Base-by-base conservation (phyloP, 1,140 invertebrate genomes). In the Pygmarrhopalites habei region DNA sequence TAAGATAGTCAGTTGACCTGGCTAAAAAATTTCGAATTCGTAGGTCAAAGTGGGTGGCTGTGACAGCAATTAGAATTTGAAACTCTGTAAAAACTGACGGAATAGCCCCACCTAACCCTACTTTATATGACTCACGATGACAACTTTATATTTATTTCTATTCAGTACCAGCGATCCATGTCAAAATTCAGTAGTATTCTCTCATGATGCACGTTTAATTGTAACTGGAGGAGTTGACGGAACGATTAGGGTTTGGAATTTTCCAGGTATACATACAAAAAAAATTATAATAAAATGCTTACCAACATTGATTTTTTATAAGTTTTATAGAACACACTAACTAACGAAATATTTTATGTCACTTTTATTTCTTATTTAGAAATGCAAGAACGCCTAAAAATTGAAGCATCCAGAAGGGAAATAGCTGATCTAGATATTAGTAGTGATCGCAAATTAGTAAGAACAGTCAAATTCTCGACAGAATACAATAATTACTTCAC, bases 341-440 rank as follows among this genome's bases (percentile, higher is more conserved):
- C n/a, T n/a, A n/a, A n/a, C n/a, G n/a, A n/a, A n/a, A n/a, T n/a
- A n/a, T n/a, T n/a, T n/a, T n/a, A n/a, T n/a, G n/a, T n/a, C n/a
- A n/a, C n/a, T n/a, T n/a, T n/a, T n/a, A n/a, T n/a, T n/a, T n/a
- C n/a, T n/a, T n/a, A n/a, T n/a, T n/a, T n/a, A n/a, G 82, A 85
- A 68, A 79, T 93, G 73, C 79, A 82, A 44, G 80, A 85, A 72
- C 67, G 83, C 21, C 79, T 81, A 69, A 84, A 87, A 65, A 77
- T 95, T 23, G 76, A 83, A 66, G 85, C 82, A 29, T 89, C 92
- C 72, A 81, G 76, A 30, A 86, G 86, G 76, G 90, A 92, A 79
- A 85, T 96, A 61, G 92, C 95, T 75, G 92, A 96, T 75, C 73
- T 97, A 41, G 91, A 95, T 77, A 88, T 96, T 73, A 90, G 86